Evolutionary conservation across 1,140 invertebrate genomes (phyloP), one percentile per base, ranked within the genome.

Genomic region (Zaprionus tsacasi): DNA sequence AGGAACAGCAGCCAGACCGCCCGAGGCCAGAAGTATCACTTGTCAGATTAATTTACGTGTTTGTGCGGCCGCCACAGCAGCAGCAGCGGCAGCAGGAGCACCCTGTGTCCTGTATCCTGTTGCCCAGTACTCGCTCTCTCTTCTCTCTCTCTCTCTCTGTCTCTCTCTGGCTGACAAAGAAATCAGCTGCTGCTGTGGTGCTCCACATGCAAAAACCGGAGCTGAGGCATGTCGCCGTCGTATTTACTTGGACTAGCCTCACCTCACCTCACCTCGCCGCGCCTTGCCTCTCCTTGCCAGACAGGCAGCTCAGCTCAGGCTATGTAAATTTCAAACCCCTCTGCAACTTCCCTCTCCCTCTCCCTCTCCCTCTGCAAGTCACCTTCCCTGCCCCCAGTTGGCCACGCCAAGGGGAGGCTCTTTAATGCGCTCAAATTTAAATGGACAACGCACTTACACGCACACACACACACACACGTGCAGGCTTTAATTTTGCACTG

Each of bases 21-120:
- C 82, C 59, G 69, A 88, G 82, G 82, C 83, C 83, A 88, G 83
- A 86, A 86, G 82, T 86, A 86, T 86, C 82, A 86, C 82, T 86
- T 86, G 82, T 86, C 82, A 86, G 82, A 86, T 86, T 86, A 86
- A 86, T 86, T 86, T 86, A 86, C 82, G 82, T 86, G 83, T 86
- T 86, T 86, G 82, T 86, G 80, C 80, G 79, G 79, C 79, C 70
- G 72, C 81, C 83, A 60, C 83, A 79, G 76, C 76, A 78, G 50
- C 77, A 79, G 48, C n/a, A 21, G 21, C 77, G 76, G 48, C n/a
- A 43, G 40, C 40, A 43, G 12, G 3, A 78, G 74, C 45, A 56
- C n/a, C 17, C 10, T 56, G 10, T 60, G 45, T 68, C 43, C 56
- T 69, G n/a, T 60, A 45, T 68, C 43, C 56, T 50, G 12, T 60